phyloP scores from a whole-genome alignment of 2,888 invertebrate genomes.

The Strigamia transsilvanica region DNA sequence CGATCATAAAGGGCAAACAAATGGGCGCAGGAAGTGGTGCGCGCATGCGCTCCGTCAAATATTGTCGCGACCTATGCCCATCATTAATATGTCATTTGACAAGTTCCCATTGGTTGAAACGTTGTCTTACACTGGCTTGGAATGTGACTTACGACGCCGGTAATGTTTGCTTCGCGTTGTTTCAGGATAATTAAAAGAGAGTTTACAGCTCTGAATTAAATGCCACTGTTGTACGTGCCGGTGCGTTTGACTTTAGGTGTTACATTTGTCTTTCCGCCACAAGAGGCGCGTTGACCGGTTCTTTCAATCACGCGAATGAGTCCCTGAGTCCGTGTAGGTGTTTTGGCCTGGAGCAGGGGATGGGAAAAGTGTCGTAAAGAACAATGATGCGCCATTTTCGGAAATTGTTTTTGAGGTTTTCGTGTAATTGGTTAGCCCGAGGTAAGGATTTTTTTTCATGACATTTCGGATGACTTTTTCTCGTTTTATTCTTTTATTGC shows the following conservation, averaged over 20 bases:
- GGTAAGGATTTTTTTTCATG: conserved; percentile 5
- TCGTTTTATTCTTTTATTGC: not conserved
- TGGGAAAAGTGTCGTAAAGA: conserved; percentile 13
- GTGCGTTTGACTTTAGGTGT: not conserved
- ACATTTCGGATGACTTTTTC: conserved; percentile 5
- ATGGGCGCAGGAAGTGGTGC: not conserved
- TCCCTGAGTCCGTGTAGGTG: conserved; percentile 5
- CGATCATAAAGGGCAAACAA: conserved; percentile 8
- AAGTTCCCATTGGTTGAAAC: not conserved
- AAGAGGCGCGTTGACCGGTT: not conserved
- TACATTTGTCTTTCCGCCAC: not conserved
- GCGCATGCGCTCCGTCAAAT: conserved; percentile 2
- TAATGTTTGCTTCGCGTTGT: conserved; percentile 2
- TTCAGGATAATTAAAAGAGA: not conserved
- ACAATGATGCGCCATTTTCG: conserved; percentile 28
- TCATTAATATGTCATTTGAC: conserved; percentile 3
- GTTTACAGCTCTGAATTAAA: not conserved
- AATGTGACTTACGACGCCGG: not conserved
- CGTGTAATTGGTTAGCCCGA: conserved; percentile 12
- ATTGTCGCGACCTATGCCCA: not conserved
- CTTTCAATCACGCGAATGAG: conserved; percentile 5
- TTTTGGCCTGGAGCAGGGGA: conserved; percentile 11
- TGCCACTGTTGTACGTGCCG: not conserved
- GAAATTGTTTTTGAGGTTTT: conserved; percentile 40
- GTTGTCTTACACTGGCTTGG: not conserved